A percentile compares a stretch with the other conserved stretches of the same genome.
phyloP scores from a whole-genome alignment of 2,888 invertebrate genomes.

The Eupithecia exiguata region DNA sequence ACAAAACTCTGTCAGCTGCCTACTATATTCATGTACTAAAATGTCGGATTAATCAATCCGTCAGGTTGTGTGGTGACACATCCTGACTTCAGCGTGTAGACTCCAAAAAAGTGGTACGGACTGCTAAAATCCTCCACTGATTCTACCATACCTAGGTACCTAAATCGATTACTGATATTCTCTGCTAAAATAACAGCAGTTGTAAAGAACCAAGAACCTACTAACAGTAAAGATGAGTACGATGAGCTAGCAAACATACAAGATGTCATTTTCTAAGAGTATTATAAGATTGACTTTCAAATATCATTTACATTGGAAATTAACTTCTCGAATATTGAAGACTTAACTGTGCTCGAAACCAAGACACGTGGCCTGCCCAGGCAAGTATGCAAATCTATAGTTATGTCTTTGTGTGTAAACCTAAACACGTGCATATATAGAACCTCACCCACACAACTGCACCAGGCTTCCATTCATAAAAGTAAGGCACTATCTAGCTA shows the following conservation, averaged over 20 bases:
- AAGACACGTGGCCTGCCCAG: slow-evolving; percentile 75
- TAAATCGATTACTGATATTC: not conserved
- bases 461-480: slow-evolving; percentile 79
- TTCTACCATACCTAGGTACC: not conserved
- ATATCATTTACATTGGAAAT: slow-evolving; percentile 78
- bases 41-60: not conserved
- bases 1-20: not conserved
- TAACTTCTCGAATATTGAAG: slow-evolving; percentile 77
- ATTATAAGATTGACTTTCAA: slow-evolving; percentile 72
- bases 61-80: not conserved
- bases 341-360: slow-evolving; percentile 75
- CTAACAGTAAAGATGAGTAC: slow-evolving; percentile 31
- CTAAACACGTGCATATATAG: slow-evolving; percentile 49
- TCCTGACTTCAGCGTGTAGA: not conserved
- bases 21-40: not conserved
- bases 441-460: slow-evolving; percentile 67
- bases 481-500: slow-evolving; percentile 79
- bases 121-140: not conserved
- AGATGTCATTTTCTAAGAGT: slow-evolving; percentile 56
- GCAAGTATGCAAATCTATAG: slow-evolving; percentile 76
- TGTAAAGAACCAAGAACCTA: not conserved
- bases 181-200: not conserved
- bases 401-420: slow-evolving; percentile 52
- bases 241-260: slow-evolving; percentile 55
- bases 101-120: not conserved